Percentiles rank a stretch among this genome's conserved stretches.
phyloP scores from a whole-genome alignment of 2,888 invertebrate species.

The Drosophila affinis region DNA sequence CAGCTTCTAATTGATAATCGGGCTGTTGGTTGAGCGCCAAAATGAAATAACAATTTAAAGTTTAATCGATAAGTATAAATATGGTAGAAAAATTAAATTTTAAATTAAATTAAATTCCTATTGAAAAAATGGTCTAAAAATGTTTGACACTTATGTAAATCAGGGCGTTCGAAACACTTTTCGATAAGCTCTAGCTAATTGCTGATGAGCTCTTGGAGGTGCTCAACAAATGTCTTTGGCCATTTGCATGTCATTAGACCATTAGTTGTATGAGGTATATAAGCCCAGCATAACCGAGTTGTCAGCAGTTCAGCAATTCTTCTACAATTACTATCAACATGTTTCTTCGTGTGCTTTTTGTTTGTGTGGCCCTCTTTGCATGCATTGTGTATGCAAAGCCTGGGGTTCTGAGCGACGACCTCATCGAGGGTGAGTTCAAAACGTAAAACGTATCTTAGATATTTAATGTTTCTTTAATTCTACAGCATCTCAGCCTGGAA shows the following conservation, averaged over 20 bases:
- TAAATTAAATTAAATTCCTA: neutral
- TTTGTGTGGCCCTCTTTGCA: slow-evolving; percentile 9
- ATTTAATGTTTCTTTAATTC: neutral
- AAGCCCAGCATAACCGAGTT: neutral
- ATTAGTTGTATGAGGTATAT: neutral
- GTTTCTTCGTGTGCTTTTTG: slow-evolving; percentile 12
- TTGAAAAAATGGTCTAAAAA: neutral
- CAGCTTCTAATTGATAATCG: neutral
- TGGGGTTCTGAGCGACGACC: neutral
- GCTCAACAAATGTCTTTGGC: neutral
- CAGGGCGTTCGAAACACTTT: too few species aligned
- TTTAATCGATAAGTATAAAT: neutral
- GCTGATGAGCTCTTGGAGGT: neutral
- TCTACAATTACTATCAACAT: slow-evolving; percentile 1
- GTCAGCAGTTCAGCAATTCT: neutral
- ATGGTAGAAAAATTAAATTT: neutral
- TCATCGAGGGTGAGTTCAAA: neutral
- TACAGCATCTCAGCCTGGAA: neutral
- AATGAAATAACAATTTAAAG: neutral
- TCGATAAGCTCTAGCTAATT: too few species aligned
- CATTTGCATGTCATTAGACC: slow-evolving; percentile 2
- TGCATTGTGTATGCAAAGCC: neutral
- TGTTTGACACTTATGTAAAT: neutral
- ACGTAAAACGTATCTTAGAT: neutral
- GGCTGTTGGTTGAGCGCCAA: neutral